phyloP scores from a whole-genome alignment of 2,888 invertebrate species.

The Ellobium chinense region DNA sequence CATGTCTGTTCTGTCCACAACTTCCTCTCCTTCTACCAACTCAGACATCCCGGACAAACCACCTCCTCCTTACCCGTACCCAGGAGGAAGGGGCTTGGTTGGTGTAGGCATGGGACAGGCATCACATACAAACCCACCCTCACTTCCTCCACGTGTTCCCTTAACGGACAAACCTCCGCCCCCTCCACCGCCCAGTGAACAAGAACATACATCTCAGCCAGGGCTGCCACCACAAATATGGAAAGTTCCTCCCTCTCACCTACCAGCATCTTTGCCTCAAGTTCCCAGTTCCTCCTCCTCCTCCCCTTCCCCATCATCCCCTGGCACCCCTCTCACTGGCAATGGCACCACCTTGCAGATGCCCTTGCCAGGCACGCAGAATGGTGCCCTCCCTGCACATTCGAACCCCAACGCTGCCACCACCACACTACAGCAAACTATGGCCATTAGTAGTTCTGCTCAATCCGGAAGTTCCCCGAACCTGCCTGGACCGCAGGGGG shows the following conservation, averaged over 20 bases:
- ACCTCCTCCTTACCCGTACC: conserved; percentile 77
- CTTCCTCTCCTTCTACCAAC: conserved; percentile 77
- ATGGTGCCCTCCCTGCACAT: conserved; percentile 3
- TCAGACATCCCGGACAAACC: conserved; percentile 77
- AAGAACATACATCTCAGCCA: conserved; percentile 20
- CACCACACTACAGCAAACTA: conserved; percentile 48
- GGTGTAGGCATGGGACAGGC: conserved; percentile 41
- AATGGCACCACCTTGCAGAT: neutral
- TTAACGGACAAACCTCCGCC: conserved; percentile 53
- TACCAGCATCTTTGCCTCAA: conserved; percentile 1
- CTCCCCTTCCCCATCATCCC: conserved; percentile 30
- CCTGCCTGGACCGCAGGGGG: neutral
- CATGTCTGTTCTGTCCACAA: conserved; percentile 76
- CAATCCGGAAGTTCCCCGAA: neutral
- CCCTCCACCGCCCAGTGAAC: conserved; percentile 43
- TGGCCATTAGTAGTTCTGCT: neutral
- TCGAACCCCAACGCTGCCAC: conserved; percentile 32
- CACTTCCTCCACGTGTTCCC: conserved; percentile 69
- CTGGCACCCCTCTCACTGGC: neutral
- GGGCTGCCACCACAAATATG: neutral
- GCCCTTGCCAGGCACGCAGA: neutral
- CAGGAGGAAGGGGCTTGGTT: conserved; percentile 50
- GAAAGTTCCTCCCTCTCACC: conserved; percentile 18
- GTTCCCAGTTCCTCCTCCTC: conserved; percentile 36
- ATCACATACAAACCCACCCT: conserved; percentile 56